A percentile compares a stretch with the other conserved stretches of the same genome.
These are phyloP conservation scores for Myanophis thanlyinensis DNA, from an alignment of 2,113 vertebrate species.

Conservation along the genomic window DNA sequence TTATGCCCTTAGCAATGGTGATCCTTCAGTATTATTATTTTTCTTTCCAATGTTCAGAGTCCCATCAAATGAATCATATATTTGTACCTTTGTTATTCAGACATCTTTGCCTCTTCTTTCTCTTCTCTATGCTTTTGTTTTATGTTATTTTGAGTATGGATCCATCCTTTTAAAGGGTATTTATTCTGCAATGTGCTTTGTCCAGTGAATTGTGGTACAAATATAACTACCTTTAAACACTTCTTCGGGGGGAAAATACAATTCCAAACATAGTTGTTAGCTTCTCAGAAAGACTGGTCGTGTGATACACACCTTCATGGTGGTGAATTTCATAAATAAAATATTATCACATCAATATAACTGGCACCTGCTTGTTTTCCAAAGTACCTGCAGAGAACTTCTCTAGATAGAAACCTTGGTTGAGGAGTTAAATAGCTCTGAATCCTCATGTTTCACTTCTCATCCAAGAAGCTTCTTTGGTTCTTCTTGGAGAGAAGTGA, in stretches of 20 bases:
- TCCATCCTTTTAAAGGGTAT: background rate
- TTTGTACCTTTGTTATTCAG: background rate
- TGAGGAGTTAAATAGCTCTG: background rate
- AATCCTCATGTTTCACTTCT: background rate
- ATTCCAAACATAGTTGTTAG: background rate
- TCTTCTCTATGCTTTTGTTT: background rate
- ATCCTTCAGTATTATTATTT: background rate
- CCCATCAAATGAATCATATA: background rate
- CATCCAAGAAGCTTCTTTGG: too few relatives aligned
- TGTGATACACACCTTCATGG: background rate
- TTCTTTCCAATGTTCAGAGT: background rate
- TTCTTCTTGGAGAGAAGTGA: background rate
- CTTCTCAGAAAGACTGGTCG: background rate
- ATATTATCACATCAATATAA: background rate
- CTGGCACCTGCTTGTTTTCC: background rate
- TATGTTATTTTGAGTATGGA: background rate
- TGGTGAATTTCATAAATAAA: background rate
- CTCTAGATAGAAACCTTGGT: background rate
- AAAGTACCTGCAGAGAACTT: background rate
- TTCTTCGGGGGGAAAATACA: background rate
- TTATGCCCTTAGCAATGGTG: background rate
- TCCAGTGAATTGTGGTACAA: background rate
- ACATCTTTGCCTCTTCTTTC: background rate
- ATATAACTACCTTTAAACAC: background rate
- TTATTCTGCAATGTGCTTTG: background rate